phyloP scores from a whole-genome alignment of 1,140 invertebrate species.

The Drosophila baimaii region DNA sequence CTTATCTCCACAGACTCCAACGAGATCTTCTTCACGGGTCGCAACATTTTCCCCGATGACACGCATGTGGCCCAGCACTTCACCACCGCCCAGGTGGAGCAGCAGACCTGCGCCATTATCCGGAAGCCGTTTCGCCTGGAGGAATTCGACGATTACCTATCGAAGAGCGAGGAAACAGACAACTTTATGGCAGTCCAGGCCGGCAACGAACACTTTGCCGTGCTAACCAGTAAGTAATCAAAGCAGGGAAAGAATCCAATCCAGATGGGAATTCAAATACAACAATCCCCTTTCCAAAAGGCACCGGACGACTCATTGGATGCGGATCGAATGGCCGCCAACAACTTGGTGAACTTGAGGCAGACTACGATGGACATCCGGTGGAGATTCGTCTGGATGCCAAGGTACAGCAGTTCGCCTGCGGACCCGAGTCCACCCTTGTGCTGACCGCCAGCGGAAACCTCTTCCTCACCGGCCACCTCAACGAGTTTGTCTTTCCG shows the following conservation, averaged over 20 bases:
- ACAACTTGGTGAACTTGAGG: slow-evolving; percentile 67
- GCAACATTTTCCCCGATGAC: slow-evolving; percentile 74
- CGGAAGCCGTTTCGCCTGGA: slow-evolving; percentile 77
- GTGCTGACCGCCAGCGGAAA: slow-evolving; percentile 77
- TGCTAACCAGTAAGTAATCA: slow-evolving; percentile 75
- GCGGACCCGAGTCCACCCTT: slow-evolving; percentile 75
- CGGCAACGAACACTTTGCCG: slow-evolving; percentile 78
- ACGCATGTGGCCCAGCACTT: slow-evolving; percentile 76
- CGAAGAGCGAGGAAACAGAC: slow-evolving; percentile 77
- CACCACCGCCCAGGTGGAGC: slow-evolving; percentile 60
- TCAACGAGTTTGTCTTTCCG: slow-evolving; percentile 81
- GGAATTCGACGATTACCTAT: slow-evolving; percentile 77
- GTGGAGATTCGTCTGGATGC: slow-evolving; percentile 73
- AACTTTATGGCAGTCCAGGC: slow-evolving; percentile 74
- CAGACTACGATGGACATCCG: slow-evolving; percentile 65
- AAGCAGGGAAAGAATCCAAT: rapidly evolving
- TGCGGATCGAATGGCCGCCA: slow-evolving; percentile 73
- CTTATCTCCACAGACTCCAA: slow-evolving; percentile 71
- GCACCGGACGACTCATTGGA: slow-evolving; percentile 73
- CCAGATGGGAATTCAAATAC: rapidly evolving
- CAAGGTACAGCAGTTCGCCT: slow-evolving; percentile 70
- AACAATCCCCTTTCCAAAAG: slow-evolving; percentile 31
- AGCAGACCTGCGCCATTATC: slow-evolving; percentile 68
- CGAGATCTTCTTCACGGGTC: slow-evolving; percentile 81
- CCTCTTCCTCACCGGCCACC: slow-evolving; percentile 72